These are phyloP conservation scores for Elanus axillaris DNA, from an alignment of 2,113 vertebrate species.

Conservation along the genomic window DNA sequence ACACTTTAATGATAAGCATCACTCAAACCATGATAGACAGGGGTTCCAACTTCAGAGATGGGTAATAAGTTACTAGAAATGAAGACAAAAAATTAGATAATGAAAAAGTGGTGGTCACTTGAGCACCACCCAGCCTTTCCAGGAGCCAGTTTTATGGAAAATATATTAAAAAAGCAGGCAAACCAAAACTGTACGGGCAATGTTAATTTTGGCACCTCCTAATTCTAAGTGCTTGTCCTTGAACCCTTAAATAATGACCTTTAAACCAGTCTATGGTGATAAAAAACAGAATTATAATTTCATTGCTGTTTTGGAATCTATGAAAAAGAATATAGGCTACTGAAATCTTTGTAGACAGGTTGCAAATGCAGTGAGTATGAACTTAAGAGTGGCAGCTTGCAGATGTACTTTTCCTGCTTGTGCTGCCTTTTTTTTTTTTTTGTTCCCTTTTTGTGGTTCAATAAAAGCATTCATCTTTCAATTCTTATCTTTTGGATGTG, in stretches of 20 bases:
- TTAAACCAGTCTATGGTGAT: background rate
- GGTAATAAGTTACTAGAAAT: background rate
- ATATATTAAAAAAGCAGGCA: background rate
- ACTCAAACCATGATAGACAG: background rate
- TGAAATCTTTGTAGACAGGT: background rate
- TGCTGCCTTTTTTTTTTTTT: background rate
- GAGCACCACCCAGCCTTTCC: background rate
- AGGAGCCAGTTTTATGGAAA: background rate
- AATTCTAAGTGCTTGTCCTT: background rate
- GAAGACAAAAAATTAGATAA: background rate
- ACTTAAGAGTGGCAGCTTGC: background rate
- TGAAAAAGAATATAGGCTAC: background rate
- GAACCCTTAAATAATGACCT: background rate
- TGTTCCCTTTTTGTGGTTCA: background rate
- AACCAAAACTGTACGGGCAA: background rate
- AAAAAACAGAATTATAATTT: background rate
- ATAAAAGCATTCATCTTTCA: background rate
- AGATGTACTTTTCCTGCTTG: background rate
- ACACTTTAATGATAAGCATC: background rate
- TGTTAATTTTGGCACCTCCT: background rate
- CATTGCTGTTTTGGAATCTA: background rate
- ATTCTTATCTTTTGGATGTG: background rate
- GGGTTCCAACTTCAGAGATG: background rate
- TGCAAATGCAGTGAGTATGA: background rate
- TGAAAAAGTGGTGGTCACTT: background rate